Base-by-base conservation (phyloP, 2,113 vertebrate genomes). In the Irena cyanogastra region DNA sequence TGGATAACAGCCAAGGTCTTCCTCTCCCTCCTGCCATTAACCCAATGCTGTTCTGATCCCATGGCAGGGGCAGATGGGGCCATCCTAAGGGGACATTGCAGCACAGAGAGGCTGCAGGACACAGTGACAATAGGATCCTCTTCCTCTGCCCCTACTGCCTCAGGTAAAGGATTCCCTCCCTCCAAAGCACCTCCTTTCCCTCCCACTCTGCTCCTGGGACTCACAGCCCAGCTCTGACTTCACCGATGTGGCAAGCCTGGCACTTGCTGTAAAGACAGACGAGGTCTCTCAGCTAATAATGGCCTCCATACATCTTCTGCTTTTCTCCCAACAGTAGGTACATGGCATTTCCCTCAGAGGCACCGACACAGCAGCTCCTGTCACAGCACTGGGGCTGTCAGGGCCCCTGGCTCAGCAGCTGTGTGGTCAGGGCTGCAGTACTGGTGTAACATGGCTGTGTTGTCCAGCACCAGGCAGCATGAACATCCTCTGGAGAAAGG, bases 251-350 rank as follows among this genome's bases (percentile, higher is more conserved):
- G 75, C 74, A 75, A 75, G 24, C 14, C 60, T 63, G 74, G 56
- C 44, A 6, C 28, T 50, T 75, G 41, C 52, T 87, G 16, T 71
- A 22, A 39, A 24, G n/a, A 13, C 4, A 60, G 28, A 94, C 35
- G 47, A 85, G 57, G 6, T 90, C 12, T 93, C 35, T 21, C 65
- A 75, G 56, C 8, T 41, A 22, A n/a, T 16, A 12, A 4, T 1
- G 14, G 69, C 50, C 31, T 75, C 54, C 17, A 2, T 8, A 7
- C 15, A 6, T 21, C 30, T 47, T 54, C 21, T 64, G 23, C 9
- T 24, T 56, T 39, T 24, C 30, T 75, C 30, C 70, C 65, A 45
- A 0, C 10, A 17, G 8, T 0, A 2, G n/a, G 18, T 6, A 28
- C 1, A 0, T 2, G 27, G 50, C 11, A 4, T 31, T 84, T 63